Conservation (phyloP, 2,888 invertebrate species). For the Drosophila greeni region DNA sequence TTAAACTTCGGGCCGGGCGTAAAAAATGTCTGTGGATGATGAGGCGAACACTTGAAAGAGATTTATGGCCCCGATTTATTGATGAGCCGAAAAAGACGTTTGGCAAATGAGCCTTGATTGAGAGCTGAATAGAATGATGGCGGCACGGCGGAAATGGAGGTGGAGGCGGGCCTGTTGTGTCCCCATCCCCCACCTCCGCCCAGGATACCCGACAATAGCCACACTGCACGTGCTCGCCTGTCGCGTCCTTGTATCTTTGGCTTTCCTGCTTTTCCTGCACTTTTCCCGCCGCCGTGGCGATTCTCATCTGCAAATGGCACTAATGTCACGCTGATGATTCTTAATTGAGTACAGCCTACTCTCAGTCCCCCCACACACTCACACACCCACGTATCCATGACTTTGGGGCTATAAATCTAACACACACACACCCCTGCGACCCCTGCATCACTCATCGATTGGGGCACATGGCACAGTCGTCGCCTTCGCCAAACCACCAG, state of each 20-base stretch:
- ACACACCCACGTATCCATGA: conserved; percentile 28
- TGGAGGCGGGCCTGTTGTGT: background rate
- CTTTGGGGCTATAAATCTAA: conserved; percentile 63
- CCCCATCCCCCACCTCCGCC: background rate
- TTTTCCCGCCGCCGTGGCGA: conserved; percentile 6
- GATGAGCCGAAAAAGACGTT: conserved; percentile 42
- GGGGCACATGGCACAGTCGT: conserved; percentile 38
- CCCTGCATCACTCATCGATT: conserved; percentile 21
- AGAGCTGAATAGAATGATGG: conserved; percentile 43
- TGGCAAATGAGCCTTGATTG: conserved; percentile 50
- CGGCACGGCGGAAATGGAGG: background rate
- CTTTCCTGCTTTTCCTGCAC: conserved; percentile 40
- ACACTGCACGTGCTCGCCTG: conserved; percentile 63
- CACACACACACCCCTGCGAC: conserved; percentile 13
- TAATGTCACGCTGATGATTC: conserved; percentile 75
- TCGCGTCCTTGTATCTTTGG: conserved; percentile 53
- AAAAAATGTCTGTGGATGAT: conserved; percentile 33
- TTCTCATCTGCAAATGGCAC: conserved; percentile 62
- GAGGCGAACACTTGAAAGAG: conserved; percentile 32
- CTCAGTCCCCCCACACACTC: conserved; percentile 3
- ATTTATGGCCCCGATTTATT: conserved; percentile 58
- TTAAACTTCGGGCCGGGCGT: conserved; percentile 44
- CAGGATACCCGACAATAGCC: conserved; percentile 36
- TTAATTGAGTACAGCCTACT: conserved; percentile 68
- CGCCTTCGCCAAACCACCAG: conserved; percentile 21